A percentile compares a stretch with the other conserved stretches of the same genome.
phyloP scores from a whole-genome alignment of 2,888 invertebrate species.

The Nezara viridula region DNA sequence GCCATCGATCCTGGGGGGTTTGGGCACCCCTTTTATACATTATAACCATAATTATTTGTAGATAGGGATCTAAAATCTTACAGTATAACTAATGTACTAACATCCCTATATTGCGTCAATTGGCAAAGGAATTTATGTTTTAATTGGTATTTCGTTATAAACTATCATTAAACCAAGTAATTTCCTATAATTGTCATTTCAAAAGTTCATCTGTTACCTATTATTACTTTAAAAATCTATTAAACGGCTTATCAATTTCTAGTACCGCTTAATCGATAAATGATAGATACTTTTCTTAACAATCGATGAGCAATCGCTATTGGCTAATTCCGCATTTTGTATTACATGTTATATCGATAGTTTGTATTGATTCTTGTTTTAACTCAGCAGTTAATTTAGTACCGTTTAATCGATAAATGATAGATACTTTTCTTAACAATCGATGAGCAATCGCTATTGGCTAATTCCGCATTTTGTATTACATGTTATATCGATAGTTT shows the following conservation, averaged over 20 bases:
- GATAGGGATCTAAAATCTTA: background rate
- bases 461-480: background rate
- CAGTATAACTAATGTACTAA: background rate
- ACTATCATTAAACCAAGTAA: background rate
- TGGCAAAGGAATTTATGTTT: background rate
- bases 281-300: background rate
- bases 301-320: background rate
- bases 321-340: background rate
- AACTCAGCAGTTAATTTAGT: too few relatives aligned
- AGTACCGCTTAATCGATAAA: too few relatives aligned
- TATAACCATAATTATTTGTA: too few relatives aligned
- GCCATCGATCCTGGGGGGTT: too few relatives aligned
- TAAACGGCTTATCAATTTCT: background rate
- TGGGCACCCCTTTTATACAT: too few relatives aligned
- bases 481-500: too few relatives aligned
- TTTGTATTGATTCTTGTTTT: too few relatives aligned
- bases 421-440: background rate
- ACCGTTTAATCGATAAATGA: too few relatives aligned
- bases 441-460: background rate
- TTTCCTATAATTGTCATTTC: background rate
- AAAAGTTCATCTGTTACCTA: background rate
- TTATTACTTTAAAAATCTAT: background rate
- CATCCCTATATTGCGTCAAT: background rate
- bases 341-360: background rate
- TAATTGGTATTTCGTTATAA: background rate